Evolutionary conservation across 2,113 vertebrate genomes (phyloP), one percentile per base, ranked within the genome.

Genomic region (Scalopus aquaticus): DNA sequence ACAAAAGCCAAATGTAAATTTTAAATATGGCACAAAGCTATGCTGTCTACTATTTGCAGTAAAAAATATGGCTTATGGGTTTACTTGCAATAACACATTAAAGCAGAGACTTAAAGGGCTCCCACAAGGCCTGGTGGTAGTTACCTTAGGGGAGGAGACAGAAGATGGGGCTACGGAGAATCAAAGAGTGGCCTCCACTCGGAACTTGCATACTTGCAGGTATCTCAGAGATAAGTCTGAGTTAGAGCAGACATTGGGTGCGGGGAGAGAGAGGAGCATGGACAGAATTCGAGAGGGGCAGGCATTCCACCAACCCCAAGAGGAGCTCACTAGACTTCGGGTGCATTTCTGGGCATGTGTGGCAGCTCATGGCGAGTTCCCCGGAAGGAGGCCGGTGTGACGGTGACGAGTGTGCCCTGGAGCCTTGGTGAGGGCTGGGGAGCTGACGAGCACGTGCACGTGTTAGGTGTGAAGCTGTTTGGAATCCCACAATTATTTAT

Each of bases 1-100:
- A n/a, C 1, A 64, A 26, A 78, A 30, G 1, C 58, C 17, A 0
- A 0, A 58, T 26, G 24, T 4, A 3, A 3, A 51, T 17, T 20
- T 42, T 37, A 73, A 64, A 65, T 15, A 74, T 0, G 0, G 7
- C 22, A 10, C n/a, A 16, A 39, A 81, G 24, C 54, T 8, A 12
- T 22, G 37, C 26, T n/a, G 16, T 9, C 64, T 51, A 19, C 49
- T n/a, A 2, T 17, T 77, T 49, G n/a, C 11, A 30, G 17, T 7
- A 15, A 84, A 6, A 13, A 44, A 37, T 7, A 15, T 7, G 24
- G 15, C 26, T 56, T 9, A 7, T 54, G 19, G 16, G 51, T 60
- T 86, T 79, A 49, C 10, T 39, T 28, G 22, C 22, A 67, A n/a
- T 35, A 37, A 51, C n/a, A 42, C 17, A 72, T 30, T 35, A 54